phyloP scores from a whole-genome alignment of 2,888 invertebrate genomes.

The Drosophila meridionalis region DNA sequence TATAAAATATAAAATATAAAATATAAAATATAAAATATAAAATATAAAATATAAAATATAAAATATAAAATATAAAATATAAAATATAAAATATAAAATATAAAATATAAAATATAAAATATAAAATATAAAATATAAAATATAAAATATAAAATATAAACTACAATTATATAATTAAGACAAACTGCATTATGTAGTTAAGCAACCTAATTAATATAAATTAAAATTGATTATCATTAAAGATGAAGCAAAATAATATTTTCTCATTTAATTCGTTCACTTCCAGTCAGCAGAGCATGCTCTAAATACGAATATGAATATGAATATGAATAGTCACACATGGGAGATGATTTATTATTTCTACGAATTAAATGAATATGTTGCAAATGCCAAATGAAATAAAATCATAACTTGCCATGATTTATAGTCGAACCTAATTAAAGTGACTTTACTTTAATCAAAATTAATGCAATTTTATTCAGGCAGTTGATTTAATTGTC shows the following conservation, averaged over 20 bases:
- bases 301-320: background rate
- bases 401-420: background rate
- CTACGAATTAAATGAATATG: background rate
- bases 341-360: slow-evolving; percentile 1
- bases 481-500: background rate
- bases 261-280: background rate
- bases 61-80: background rate
- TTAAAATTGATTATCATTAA: background rate
- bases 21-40: background rate
- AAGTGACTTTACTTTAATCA: background rate
- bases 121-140: background rate
- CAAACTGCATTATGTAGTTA: background rate
- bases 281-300: background rate
- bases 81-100: background rate
- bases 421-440: background rate
- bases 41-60: background rate
- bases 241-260: background rate
- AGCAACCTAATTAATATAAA: background rate
- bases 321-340: background rate
- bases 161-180: background rate
- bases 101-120: background rate
- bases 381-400: background rate
- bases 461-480: background rate
- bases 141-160: background rate
- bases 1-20: background rate